Evolutionary conservation across 2,113 vertebrate genomes (phyloP).

Genomic region (Dermatemys mawii): DNA sequence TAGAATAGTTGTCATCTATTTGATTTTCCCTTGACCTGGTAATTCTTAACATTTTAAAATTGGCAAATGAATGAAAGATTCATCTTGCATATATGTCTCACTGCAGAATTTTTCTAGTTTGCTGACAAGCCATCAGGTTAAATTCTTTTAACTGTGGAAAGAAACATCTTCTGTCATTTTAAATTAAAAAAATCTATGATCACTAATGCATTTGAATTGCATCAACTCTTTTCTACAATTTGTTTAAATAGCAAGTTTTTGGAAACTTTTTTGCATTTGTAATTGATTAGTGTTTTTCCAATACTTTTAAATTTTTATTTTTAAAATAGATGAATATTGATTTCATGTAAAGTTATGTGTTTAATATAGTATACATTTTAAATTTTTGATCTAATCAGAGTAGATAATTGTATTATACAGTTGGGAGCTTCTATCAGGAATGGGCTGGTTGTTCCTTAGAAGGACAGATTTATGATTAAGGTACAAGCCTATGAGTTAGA

Average conservation of each 20-base stretch:
- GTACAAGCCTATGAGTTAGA: rapidly evolving
- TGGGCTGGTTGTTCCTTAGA: neutral
- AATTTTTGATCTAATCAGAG: rapidly evolving
- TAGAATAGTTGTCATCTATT: constrained; percentile 71
- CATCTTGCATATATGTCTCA: constrained; percentile 78
- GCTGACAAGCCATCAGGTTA: constrained; percentile 85
- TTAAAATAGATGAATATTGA: rapidly evolving
- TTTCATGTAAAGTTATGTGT: rapidly evolving
- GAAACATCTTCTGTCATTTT: constrained; percentile 81
- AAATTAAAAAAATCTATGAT: constrained; percentile 70
- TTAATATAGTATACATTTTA: rapidly evolving
- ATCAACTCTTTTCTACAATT: neutral
- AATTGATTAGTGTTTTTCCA: neutral
- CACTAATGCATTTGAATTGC: constrained; percentile 66
- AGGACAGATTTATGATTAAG: rapidly evolving
- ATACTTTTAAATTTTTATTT: neutral
- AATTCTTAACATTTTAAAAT: constrained; percentile 71
- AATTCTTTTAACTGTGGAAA: constrained; percentile 77
- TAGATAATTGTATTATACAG: neutral
- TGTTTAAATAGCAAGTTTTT: neutral
- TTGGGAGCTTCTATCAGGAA: neutral
- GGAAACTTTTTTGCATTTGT: neutral
- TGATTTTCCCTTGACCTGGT: constrained; percentile 52
- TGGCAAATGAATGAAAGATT: constrained; percentile 83
- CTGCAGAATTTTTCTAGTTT: constrained; percentile 81